Conservation (phyloP, 2,888 invertebrate genomes). For the Serrognathus titanus region DNA sequence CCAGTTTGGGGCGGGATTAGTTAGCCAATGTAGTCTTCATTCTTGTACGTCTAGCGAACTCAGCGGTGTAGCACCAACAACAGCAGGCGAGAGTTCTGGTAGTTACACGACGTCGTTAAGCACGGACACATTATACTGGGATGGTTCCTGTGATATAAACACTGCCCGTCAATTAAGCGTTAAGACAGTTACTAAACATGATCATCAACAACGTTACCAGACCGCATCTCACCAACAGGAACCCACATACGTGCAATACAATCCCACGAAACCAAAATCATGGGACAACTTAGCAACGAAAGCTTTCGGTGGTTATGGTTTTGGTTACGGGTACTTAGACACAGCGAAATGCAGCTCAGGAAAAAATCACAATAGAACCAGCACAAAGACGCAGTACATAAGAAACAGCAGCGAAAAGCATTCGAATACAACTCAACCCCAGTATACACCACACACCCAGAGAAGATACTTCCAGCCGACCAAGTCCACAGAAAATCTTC, state of each 20-base stretch:
- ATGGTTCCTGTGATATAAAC: conserved; percentile 48
- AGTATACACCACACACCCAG: conserved; percentile 52
- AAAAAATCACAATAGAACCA: conserved; percentile 19
- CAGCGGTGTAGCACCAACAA: conserved; percentile 57
- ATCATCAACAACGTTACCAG: conserved; percentile 40
- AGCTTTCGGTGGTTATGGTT: conserved; percentile 81
- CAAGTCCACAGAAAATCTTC: conserved; percentile 78
- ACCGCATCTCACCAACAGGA: conserved; percentile 38
- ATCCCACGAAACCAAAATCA: conserved; percentile 72
- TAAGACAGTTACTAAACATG: conserved; percentile 51
- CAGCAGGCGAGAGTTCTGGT: conserved; percentile 68
- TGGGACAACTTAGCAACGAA: conserved; percentile 88
- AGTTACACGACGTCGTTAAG: conserved; percentile 84
- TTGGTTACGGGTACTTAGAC: conserved; percentile 81
- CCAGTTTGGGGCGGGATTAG: conserved; percentile 65
- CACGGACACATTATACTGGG: conserved; percentile 85
- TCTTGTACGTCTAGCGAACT: conserved; percentile 77
- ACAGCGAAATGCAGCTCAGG: conserved; percentile 50
- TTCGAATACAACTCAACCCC: conserved; percentile 37
- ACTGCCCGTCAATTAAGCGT: conserved; percentile 45
- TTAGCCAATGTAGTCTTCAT: conserved; percentile 77
- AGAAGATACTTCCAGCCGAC: conserved; percentile 59
- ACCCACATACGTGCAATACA: conserved; percentile 51
- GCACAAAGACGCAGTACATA: conserved; percentile 30
- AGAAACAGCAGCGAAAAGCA: conserved; percentile 46